Conservation (phyloP, 1,140 invertebrate genomes). For the Chironomus striatipennis region DNA sequence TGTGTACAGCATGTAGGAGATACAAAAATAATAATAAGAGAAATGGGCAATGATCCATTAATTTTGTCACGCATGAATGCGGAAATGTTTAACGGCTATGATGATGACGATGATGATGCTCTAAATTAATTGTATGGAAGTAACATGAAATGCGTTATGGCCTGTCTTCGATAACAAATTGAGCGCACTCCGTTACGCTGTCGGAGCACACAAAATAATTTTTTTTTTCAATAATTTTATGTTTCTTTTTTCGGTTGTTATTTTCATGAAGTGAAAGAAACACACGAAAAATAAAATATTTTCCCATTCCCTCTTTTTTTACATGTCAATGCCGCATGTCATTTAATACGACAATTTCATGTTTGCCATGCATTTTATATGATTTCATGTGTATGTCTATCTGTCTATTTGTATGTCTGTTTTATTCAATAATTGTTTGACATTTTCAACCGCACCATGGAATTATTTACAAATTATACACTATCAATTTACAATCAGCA, state of each 20-base stretch:
- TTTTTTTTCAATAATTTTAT: neutral
- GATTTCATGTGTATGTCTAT: neutral
- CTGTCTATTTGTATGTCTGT: neutral
- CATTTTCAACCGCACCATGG: slow-evolving; percentile 9
- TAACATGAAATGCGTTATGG: slow-evolving; percentile 11
- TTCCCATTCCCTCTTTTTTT: neutral
- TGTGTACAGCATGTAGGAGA: neutral
- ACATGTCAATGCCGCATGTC: neutral
- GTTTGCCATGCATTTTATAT: neutral
- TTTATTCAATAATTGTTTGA: neutral
- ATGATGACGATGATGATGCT: slow-evolving; percentile 16
- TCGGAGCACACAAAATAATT: neutral
- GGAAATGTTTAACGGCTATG: slow-evolving; percentile 17
- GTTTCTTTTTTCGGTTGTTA: no score
- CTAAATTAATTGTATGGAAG: slow-evolving; percentile 18
- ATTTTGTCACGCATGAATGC: slow-evolving; percentile 22
- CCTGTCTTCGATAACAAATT: slow-evolving; percentile 20
- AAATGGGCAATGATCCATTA: slow-evolving; percentile 21
- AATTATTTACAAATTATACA: slow-evolving; percentile 15
- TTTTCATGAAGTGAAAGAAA: no score
- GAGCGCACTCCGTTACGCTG: slow-evolving; percentile 5
- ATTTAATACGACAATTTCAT: neutral
- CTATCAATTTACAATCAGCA: slow-evolving; percentile 8
- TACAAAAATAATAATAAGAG: neutral
- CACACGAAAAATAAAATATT: no score